Evolutionary conservation across 2,797 vertebrate genomes (phyloP).

Genomic region (Ptychadena robeensis): DNA sequence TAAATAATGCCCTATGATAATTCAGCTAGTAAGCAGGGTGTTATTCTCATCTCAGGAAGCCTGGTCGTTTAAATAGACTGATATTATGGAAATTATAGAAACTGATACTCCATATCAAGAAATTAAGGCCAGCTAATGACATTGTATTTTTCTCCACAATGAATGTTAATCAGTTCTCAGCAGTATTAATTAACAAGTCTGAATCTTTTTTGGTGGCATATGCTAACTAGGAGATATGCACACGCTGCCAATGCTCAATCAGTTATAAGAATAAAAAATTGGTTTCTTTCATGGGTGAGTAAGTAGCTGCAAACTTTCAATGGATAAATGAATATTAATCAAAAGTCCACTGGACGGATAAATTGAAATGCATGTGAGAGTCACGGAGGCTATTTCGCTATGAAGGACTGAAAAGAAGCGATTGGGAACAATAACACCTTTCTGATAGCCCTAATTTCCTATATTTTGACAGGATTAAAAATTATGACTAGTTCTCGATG

Average conservation of each 20-base stretch:
- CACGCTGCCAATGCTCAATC: slow-evolving; percentile 34
- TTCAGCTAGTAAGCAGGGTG: background rate
- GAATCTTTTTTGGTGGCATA: slow-evolving; percentile 40
- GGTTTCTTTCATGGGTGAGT: slow-evolving; percentile 43
- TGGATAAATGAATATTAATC: slow-evolving; percentile 50
- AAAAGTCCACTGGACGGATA: slow-evolving; percentile 32
- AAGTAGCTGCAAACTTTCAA: slow-evolving; percentile 37
- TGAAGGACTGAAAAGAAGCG: slow-evolving; percentile 13
- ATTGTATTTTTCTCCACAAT: slow-evolving; percentile 15
- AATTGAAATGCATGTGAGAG: slow-evolving; percentile 31
- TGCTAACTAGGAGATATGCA: slow-evolving; percentile 42
- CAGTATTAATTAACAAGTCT: slow-evolving; percentile 44
- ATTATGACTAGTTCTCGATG: background rate
- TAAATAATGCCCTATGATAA: background rate
- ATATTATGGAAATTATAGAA: background rate
- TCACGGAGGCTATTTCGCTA: slow-evolving; percentile 9
- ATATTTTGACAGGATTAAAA: slow-evolving; percentile 1
- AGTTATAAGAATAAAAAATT: slow-evolving; percentile 46
- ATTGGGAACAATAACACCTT: slow-evolving; percentile 16
- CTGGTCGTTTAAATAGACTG: background rate
- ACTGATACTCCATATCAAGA: slow-evolving; percentile 3
- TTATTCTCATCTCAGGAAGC: background rate
- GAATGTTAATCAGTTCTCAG: slow-evolving; percentile 42
- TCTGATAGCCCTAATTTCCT: background rate
- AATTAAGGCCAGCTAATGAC: slow-evolving; percentile 20